Evolutionary conservation across 2,888 invertebrate genomes (phyloP).

Genomic region (Horisme vitalbata): DNA sequence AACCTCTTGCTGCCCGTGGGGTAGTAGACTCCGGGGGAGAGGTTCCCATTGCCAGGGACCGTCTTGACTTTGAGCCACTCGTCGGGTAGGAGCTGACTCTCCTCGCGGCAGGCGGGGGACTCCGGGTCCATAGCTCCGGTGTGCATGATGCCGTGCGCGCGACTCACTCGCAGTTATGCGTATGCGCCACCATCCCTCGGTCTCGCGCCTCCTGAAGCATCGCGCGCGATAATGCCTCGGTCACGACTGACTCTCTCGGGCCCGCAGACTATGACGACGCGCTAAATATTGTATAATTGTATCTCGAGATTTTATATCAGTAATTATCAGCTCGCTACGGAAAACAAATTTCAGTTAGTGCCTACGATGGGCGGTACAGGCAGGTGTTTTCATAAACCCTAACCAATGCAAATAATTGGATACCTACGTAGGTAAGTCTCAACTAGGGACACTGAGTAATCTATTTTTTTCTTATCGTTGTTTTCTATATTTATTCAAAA

Average conservation of each 20-base stretch:
- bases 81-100: constrained; percentile 73
- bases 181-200: constrained; percentile 70
- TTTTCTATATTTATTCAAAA: too few relatives aligned
- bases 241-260: constrained; percentile 74
- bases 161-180: constrained; percentile 53
- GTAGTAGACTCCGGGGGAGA: constrained; percentile 78
- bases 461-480: too few relatives aligned
- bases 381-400: constrained; percentile 25
- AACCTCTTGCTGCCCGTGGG: constrained; percentile 78
- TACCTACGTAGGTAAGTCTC: too few relatives aligned
- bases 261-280: constrained; percentile 59
- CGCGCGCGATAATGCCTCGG: constrained; percentile 78
- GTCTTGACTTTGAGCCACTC: constrained; percentile 78
- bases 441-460: too few relatives aligned
- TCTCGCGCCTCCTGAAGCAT: constrained; percentile 72
- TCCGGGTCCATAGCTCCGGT: constrained; percentile 59
- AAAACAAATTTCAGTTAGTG: constrained; percentile 73
- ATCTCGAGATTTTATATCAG: constrained; percentile 75
- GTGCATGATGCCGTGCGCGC: constrained; percentile 72
- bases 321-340: constrained; percentile 76
- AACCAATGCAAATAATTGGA: too few relatives aligned
- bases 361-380: constrained; percentile 63
- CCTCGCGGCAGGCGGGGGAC: constrained; percentile 76
- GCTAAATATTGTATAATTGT: constrained; percentile 80
- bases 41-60: constrained; percentile 70